Evolutionary conservation across 2,888 invertebrate species (phyloP).

Genomic region (Cylindroiulus punctatus): DNA sequence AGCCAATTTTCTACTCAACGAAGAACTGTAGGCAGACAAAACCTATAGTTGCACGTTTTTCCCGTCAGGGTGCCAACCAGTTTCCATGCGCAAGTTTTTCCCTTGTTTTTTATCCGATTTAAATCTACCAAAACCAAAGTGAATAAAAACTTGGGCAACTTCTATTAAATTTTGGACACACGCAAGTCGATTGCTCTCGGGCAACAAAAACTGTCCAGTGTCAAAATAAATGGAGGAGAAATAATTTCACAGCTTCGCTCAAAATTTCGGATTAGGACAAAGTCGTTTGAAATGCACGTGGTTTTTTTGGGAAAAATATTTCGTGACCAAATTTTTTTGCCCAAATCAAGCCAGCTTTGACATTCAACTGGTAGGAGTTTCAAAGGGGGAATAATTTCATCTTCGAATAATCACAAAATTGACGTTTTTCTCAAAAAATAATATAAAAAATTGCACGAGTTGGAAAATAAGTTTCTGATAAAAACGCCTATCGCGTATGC

Average conservation of each 20-base stretch:
- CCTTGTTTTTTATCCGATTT: not conserved
- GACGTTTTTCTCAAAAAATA: not conserved
- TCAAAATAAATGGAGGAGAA: constrained; percentile 12
- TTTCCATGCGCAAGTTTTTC: not conserved
- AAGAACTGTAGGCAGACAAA: not conserved
- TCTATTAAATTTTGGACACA: not conserved
- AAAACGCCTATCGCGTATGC: not conserved
- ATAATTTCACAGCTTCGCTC: not conserved
- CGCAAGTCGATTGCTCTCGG: not conserved
- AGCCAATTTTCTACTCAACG: not conserved
- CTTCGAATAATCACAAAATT: not conserved
- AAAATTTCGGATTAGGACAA: not conserved
- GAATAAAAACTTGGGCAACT: not conserved
- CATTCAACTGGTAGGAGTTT: not conserved
- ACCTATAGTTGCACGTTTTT: not conserved
- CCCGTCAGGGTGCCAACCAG: not conserved
- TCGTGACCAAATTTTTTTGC: too few species aligned
- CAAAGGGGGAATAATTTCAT: not conserved
- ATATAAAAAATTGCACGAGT: too few species aligned
- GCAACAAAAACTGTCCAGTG: not conserved
- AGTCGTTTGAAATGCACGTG: not conserved
- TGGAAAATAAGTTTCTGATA: too few species aligned
- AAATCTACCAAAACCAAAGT: not conserved
- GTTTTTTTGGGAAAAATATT: not conserved
- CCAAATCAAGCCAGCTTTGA: not conserved